Conservation (phyloP, 1,140 invertebrate species). For the Venturia canescens region DNA sequence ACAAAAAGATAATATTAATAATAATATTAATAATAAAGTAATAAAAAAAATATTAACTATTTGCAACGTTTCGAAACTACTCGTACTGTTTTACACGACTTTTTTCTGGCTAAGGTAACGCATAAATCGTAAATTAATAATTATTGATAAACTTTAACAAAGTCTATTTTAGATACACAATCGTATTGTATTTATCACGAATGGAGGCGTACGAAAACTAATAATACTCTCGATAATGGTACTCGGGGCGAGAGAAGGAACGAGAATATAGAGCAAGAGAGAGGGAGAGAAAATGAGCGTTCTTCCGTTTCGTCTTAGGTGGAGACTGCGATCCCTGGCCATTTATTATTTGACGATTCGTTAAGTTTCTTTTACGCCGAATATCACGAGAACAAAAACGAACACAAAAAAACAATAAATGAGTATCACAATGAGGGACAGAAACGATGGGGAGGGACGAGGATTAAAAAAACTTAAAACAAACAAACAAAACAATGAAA, state of each 20-base stretch:
- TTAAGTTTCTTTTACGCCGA: slow-evolving; percentile 7
- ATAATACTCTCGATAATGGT: slow-evolving; percentile 25
- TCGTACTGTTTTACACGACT: slow-evolving; percentile 1
- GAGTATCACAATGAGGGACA: slow-evolving; percentile 11
- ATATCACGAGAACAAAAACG: slow-evolving; percentile 16
- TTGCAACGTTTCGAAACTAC: slow-evolving; percentile 31
- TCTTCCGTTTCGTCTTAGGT: slow-evolving; percentile 39
- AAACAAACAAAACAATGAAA: slow-evolving; percentile 24
- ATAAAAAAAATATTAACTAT: background rate
- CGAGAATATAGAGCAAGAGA: background rate
- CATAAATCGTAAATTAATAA: slow-evolving; percentile 29
- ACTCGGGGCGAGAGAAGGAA: background rate
- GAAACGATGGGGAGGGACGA: slow-evolving; percentile 41
- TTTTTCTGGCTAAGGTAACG: slow-evolving; percentile 6
- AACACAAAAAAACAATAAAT: slow-evolving; percentile 4
- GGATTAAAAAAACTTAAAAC: slow-evolving; percentile 21
- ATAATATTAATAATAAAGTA: too few relatives aligned
- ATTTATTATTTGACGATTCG: slow-evolving; percentile 11
- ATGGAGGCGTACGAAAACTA: background rate
- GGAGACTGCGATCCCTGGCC: slow-evolving; percentile 43
- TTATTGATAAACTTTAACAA: slow-evolving; percentile 31
- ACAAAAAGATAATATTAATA: too few relatives aligned
- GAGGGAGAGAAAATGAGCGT: slow-evolving; percentile 20
- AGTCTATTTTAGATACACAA: slow-evolving; percentile 41
- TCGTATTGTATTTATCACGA: slow-evolving; percentile 30